A percentile compares a stretch with the other conserved stretches of the same genome.
Evolutionary conservation across 1,140 invertebrate genomes (phyloP).

Genomic region (Euglossa dilemma): DNA sequence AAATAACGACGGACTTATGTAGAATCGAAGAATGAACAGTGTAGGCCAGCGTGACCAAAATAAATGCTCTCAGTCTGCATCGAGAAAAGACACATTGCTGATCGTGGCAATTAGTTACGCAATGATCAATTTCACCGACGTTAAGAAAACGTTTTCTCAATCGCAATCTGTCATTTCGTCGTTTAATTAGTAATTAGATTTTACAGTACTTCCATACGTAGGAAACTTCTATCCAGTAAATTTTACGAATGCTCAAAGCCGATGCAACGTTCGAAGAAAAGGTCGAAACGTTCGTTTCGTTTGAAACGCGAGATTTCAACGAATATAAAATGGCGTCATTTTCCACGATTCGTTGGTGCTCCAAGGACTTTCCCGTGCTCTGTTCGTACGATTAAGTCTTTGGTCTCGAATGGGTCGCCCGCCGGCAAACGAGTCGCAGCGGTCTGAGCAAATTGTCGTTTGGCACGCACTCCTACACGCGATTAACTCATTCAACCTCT

Average conservation of each 20-base stretch:
- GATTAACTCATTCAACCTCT: slow-evolving; percentile 62
- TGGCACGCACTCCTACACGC: slow-evolving; percentile 76
- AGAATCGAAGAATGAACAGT: slow-evolving; percentile 29
- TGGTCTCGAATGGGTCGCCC: slow-evolving; percentile 80
- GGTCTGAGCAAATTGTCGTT: slow-evolving; percentile 81
- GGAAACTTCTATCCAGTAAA: background rate
- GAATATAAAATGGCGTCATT: slow-evolving; percentile 5
- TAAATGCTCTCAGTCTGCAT: slow-evolving; percentile 33
- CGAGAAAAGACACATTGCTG: background rate
- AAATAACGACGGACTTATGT: slow-evolving; percentile 34
- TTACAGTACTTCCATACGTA: background rate
- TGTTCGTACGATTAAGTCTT: slow-evolving; percentile 79
- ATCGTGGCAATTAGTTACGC: slow-evolving; percentile 33
- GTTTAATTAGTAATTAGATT: background rate
- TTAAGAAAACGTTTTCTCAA: background rate
- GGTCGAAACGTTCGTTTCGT: background rate
- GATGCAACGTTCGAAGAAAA: background rate
- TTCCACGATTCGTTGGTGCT: slow-evolving; percentile 10
- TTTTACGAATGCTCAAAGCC: background rate
- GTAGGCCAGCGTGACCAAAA: slow-evolving; percentile 36
- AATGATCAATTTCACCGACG: background rate
- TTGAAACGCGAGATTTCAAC: background rate
- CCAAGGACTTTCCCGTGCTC: slow-evolving; percentile 66
- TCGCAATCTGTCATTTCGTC: background rate
- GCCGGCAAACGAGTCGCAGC: slow-evolving; percentile 73